Evolutionary conservation across 1,140 invertebrate species (phyloP).

Genomic region (Lordiphosa collinella): DNA sequence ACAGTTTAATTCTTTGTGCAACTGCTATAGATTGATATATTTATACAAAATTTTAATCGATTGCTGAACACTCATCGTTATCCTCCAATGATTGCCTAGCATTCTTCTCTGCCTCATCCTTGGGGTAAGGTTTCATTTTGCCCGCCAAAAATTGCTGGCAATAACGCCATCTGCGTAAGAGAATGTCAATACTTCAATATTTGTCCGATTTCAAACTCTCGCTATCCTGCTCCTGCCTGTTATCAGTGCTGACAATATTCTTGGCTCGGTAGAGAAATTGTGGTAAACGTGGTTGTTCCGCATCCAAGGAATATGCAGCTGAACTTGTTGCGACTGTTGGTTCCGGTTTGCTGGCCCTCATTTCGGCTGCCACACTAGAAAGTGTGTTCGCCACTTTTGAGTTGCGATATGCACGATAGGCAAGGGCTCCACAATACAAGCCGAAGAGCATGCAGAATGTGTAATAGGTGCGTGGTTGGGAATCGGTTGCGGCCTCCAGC

Average conservation of each 20-base stretch:
- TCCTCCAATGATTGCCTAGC: background rate
- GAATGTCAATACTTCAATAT: background rate
- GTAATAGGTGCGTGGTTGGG: conserved; percentile 1
- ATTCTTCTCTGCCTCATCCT: background rate
- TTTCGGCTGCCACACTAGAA: too few species aligned
- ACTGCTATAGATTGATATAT: too few species aligned
- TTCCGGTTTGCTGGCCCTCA: background rate
- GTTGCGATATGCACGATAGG: conserved; percentile 11
- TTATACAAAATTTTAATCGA: background rate
- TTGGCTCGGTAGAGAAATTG: conserved; percentile 15
- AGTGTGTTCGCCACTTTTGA: background rate
- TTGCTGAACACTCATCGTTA: too few species aligned
- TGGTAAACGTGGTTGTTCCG: background rate
- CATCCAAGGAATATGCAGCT: background rate
- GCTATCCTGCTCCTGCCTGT: background rate
- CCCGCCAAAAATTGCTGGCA: background rate
- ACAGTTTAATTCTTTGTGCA: too few species aligned
- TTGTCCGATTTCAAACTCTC: background rate
- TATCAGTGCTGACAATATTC: conserved; percentile 3
- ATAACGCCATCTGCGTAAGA: conserved; percentile 22
- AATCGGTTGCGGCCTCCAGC: background rate
- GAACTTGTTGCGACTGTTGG: background rate
- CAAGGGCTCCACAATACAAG: conserved; percentile 19
- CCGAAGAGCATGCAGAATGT: conserved; percentile 20
- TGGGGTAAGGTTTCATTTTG: background rate